These are phyloP conservation scores for Tanytarsus gracilentus DNA, from an alignment of 2,888 invertebrate species.

Conservation along the genomic window DNA sequence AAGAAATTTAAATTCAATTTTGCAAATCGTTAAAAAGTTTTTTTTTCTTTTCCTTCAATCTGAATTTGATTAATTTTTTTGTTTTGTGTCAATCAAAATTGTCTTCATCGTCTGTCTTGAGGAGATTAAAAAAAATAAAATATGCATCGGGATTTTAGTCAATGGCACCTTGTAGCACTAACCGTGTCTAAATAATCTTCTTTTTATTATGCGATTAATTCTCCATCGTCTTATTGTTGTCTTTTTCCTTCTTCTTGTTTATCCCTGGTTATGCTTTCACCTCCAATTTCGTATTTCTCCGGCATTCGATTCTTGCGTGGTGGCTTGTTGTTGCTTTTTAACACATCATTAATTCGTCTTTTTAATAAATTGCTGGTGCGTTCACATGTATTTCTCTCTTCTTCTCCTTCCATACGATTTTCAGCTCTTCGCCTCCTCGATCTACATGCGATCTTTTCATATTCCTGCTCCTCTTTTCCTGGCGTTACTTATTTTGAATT, in stretches of 20 bases:
- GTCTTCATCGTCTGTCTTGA: neutral
- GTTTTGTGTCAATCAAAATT: slow-evolving; percentile 10
- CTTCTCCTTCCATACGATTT: slow-evolving; percentile 5
- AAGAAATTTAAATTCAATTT: neutral
- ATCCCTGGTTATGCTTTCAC: slow-evolving; percentile 27
- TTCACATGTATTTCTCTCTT: slow-evolving; percentile 3
- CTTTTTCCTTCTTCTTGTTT: slow-evolving; percentile 22
- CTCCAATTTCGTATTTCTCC: neutral
- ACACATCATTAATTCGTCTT: slow-evolving; percentile 30
- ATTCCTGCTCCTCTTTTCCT: neutral
- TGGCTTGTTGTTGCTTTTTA: slow-evolving; percentile 30
- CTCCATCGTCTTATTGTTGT: slow-evolving; percentile 28
- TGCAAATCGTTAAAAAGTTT: too few species aligned
- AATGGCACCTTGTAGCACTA: slow-evolving; percentile 24
- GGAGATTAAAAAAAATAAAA: neutral
- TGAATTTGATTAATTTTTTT: slow-evolving; percentile 6
- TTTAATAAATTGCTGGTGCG: slow-evolving; percentile 26
- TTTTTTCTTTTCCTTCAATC: neutral
- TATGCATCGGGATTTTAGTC: slow-evolving; percentile 17
- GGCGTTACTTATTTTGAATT: too few species aligned
- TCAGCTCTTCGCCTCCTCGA: neutral
- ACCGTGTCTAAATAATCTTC: slow-evolving; percentile 28
- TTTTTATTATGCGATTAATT: slow-evolving; percentile 28
- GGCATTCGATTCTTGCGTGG: slow-evolving; percentile 9
- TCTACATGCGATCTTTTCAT: neutral